Evolutionary conservation across 1,140 invertebrate species (phyloP).

Genomic region (Melanaphis sacchari): DNA sequence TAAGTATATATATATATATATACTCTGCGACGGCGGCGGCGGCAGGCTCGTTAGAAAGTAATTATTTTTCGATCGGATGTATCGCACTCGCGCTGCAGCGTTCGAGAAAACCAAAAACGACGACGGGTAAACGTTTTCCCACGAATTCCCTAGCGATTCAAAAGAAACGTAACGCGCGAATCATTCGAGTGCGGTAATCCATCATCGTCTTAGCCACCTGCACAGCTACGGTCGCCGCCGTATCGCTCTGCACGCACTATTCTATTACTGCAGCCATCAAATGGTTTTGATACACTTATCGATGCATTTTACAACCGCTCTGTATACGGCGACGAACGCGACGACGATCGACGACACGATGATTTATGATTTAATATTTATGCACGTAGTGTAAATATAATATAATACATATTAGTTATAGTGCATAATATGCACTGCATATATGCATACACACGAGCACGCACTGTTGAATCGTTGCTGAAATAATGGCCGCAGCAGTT

Average conservation of each 20-base stretch:
- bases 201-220: background rate
- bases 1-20: too few relatives aligned
- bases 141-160: background rate
- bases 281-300: background rate
- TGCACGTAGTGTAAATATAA: too few relatives aligned
- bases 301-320: background rate
- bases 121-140: background rate
- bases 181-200: background rate
- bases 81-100: background rate
- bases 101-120: background rate
- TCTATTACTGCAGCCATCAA: background rate
- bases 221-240: background rate
- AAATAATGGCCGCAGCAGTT: too few relatives aligned
- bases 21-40: background rate
- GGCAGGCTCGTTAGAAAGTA: background rate
- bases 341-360: too few relatives aligned
- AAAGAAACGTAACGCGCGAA: background rate
- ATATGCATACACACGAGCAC: too few relatives aligned
- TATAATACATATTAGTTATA: too few relatives aligned
- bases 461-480: too few relatives aligned
- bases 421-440: too few relatives aligned
- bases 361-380: too few relatives aligned
- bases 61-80: conserved; percentile 1
- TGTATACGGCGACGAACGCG: background rate
- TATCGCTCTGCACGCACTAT: too few relatives aligned